Conservation (phyloP, 2,113 vertebrate species). For the Nibea coibor region DNA sequence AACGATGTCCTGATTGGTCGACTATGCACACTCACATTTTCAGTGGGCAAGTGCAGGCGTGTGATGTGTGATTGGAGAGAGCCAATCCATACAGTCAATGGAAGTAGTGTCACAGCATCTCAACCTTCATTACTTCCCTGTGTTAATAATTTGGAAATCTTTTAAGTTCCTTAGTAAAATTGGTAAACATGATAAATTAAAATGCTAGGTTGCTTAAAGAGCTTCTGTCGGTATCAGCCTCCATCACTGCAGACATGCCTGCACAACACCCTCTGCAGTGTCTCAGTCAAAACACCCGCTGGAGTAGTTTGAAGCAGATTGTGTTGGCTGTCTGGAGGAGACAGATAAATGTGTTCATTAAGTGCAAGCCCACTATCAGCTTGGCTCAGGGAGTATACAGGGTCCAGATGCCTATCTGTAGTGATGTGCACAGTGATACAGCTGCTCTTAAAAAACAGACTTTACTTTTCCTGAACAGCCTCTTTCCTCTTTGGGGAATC, state of each 20-base stretch:
- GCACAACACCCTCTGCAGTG: background rate
- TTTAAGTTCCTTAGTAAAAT: too few species aligned
- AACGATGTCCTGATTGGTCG: too few species aligned
- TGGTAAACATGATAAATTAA: too few species aligned
- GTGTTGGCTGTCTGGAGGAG: background rate
- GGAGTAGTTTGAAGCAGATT: background rate
- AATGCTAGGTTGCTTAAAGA: background rate
- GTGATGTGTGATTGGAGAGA: too few species aligned
- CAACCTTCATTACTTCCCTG: too few species aligned
- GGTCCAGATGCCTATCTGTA: background rate
- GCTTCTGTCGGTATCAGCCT: background rate
- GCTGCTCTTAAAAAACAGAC: background rate
- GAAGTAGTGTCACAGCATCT: too few species aligned
- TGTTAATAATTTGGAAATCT: too few species aligned
- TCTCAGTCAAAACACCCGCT: background rate
- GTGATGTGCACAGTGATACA: background rate
- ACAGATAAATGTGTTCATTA: background rate
- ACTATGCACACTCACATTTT: too few species aligned
- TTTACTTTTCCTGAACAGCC: background rate
- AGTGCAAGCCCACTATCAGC: background rate
- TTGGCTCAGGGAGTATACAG: background rate
- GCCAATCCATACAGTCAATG: too few species aligned
- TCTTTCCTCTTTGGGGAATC: background rate
- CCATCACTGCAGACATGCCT: background rate
- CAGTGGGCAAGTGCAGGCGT: too few species aligned